Conservation (phyloP, 2,113 vertebrate species). For the Hydropotes inermis region DNA sequence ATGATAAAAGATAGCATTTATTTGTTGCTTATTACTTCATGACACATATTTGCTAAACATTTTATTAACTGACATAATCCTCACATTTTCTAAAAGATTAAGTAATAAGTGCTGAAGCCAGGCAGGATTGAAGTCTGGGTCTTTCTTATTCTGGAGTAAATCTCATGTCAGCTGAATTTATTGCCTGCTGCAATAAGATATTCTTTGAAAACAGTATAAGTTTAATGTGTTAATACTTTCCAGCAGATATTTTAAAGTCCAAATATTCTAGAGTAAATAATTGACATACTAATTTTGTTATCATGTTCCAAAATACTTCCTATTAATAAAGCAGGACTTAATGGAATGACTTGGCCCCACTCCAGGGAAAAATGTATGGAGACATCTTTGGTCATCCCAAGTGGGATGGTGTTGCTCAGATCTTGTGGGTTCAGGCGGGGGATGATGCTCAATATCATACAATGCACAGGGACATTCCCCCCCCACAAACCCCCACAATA, state of each 20-base stretch:
- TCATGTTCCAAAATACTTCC: not conserved
- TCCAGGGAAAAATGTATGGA: not conserved
- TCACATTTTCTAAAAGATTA: not conserved
- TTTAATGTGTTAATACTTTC: not conserved
- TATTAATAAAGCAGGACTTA: not conserved
- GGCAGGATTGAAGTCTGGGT: not conserved
- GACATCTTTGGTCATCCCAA: not conserved
- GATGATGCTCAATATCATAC: not conserved
- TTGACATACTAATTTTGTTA: not conserved
- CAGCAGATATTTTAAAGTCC: not conserved
- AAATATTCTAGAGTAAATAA: conserved; percentile 4
- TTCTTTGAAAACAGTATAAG: not conserved
- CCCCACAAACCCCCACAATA: not conserved
- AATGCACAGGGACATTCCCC: not conserved
- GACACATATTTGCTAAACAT: not conserved
- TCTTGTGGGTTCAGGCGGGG: not conserved
- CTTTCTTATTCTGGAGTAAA: not conserved
- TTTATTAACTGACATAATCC: not conserved
- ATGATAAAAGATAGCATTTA: not conserved
- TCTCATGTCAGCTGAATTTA: not conserved
- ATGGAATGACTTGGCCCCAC: not conserved
- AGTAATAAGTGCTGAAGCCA: not conserved
- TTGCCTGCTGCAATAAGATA: not conserved
- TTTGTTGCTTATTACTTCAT: not conserved
- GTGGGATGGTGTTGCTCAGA: not conserved